Conservation (phyloP, 2,888 invertebrate species). For the Cryptosula pallasiana region DNA sequence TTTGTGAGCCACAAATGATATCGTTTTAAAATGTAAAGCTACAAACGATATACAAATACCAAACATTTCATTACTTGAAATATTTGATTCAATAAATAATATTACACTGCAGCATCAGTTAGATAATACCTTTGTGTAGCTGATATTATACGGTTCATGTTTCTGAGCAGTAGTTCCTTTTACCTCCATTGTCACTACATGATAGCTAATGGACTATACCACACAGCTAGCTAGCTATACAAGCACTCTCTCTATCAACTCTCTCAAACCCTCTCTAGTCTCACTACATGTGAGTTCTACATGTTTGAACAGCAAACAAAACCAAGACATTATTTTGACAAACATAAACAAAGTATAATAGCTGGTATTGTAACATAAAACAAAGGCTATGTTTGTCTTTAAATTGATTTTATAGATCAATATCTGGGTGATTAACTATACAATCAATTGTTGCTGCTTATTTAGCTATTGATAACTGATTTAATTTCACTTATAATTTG, state of each 20-base stretch:
- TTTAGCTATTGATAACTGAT: background rate
- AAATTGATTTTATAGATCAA: background rate
- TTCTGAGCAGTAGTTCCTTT: background rate
- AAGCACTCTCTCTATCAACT: no score
- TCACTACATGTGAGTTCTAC: background rate
- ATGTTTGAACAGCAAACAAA: background rate
- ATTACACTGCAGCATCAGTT: no score
- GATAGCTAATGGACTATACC: no score
- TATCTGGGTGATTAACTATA: background rate
- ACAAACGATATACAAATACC: no score
- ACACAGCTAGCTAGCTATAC: no score
- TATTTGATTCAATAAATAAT: no score
- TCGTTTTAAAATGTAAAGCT: no score
- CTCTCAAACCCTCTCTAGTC: no score
- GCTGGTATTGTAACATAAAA: background rate
- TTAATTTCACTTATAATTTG: no score
- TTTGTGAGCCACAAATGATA: no score
- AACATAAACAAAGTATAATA: background rate
- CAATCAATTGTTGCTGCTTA: background rate
- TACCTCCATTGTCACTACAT: background rate
- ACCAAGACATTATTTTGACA: background rate
- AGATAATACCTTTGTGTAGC: background rate
- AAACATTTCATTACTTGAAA: no score
- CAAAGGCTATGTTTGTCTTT: background rate
- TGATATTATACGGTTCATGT: conserved; percentile 11